Percentiles rank a stretch among this genome's conserved stretches.
Evolutionary conservation across 2,888 invertebrate genomes (phyloP).

Genomic region (Phortica magna): DNA sequence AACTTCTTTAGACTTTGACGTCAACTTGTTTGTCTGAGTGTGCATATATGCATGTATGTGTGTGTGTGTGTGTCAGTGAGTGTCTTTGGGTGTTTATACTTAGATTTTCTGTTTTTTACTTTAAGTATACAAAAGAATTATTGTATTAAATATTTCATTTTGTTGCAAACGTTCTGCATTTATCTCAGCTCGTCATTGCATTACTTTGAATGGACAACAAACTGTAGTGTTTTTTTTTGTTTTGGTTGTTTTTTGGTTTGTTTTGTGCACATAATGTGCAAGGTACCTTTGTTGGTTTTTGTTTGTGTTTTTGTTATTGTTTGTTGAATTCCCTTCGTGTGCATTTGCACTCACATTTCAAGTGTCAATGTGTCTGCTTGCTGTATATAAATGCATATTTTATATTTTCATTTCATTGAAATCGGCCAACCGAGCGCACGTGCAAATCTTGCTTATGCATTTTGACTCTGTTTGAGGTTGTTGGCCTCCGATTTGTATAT

Average conservation of each 20-base stretch:
- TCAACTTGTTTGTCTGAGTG: conserved; percentile 62
- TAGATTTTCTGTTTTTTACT: too few relatives aligned
- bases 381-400: conserved; percentile 69
- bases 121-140: conserved; percentile 1
- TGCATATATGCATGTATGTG: conserved; percentile 36
- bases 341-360: conserved; percentile 12
- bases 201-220: background rate
- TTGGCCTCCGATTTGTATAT: conserved; percentile 40
- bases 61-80: conserved; percentile 34
- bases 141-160: conserved; percentile 18
- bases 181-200: background rate
- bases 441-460: background rate
- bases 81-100: too few relatives aligned
- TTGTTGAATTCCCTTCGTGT: conserved; percentile 7
- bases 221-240: background rate
- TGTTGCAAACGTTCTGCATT: background rate
- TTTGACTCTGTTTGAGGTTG: conserved; percentile 41
- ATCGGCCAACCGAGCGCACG: conserved; percentile 47
- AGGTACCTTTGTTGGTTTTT: too few relatives aligned
- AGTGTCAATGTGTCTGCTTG: conserved; percentile 43
- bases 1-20: conserved; percentile 13
- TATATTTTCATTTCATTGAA: conserved; percentile 71
- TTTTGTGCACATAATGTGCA: background rate
- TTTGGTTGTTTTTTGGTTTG: background rate
- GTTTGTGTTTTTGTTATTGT: background rate